Evolutionary conservation across 2,113 vertebrate species (phyloP), one percentile per base, ranked within the genome.

Genomic region (Circaetus cinerascens): DNA sequence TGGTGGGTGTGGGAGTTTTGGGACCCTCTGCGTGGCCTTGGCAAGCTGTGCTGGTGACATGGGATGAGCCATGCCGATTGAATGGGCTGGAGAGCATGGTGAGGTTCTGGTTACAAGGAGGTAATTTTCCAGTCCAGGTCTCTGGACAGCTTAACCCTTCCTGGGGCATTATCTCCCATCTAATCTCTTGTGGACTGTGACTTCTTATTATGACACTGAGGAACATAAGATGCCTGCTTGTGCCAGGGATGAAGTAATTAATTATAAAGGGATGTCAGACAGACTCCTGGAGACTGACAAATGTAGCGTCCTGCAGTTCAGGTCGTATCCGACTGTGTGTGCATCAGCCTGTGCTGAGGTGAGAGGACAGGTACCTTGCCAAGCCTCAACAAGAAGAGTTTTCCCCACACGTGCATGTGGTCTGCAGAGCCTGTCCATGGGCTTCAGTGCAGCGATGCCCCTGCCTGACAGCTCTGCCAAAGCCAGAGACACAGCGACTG

Each of bases 301-400:
- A 20, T 3, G 0, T 7, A 36, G 36, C 1, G 5, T 50, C 34
- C 53, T 36, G 41, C 55, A 2, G 26, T 15, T 62, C 34, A 45
- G 75, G 74, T 32, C 67, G 74, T 32, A 4, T 19, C 56, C 0
- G 1, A 27, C 27, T 9, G 30, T 1, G 32, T 5, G 32, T 4
- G 38, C 15, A 13, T 13, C n/a, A 5, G 8, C 10, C 56, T 5
- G 3, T 18, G 63, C 56, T 0, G 1, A 22, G 63, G 76, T 0
- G 3, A 38, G 36, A 15, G 43, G 41, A 18, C 2, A 2, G 43
- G 38, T 15, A n/a, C 13, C 34, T 32, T 0, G 0, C 36, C 5
- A 7, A 56, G 23, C 32, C 16, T 48, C 32, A 23, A 1, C 10
- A 7, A 30, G 63, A 3, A 59, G 15, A 11, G 11, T 29, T 43